Base-by-base conservation (phyloP, 2,113 vertebrate species). In the Andinoacara biseriatus region DNA sequence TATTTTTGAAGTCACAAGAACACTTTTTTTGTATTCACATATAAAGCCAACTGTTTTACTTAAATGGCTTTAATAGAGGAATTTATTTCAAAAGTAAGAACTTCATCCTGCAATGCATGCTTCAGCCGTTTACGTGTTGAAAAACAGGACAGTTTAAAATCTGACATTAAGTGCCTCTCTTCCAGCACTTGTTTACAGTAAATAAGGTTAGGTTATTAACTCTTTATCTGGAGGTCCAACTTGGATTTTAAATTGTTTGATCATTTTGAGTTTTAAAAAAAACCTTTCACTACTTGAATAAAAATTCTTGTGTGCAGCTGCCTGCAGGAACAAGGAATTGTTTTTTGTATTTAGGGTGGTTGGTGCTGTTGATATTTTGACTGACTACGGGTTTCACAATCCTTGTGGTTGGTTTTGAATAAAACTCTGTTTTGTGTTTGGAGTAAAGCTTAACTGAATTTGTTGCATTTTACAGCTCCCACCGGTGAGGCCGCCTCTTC, bases 401-500 rank as follows among this genome's bases (percentile, higher is more conserved):
- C 15, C 49, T n/a, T 33, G 13, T 77, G 58, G 4, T 52, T 82
- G 82, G 82, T 83, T 58, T 80, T 38, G 26, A 9, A 74, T 75
- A 8, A 5, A 46, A 43, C 43, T 5, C 22, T 69, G 22, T 49
- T 83, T 76, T 61, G 10, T 59, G 3, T 74, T 59, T 65, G 10
- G 1, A 58, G 4, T 46, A 11, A 11, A 67, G 5, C 59, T 33
- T 78, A 52, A 9, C 17, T 76, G 20, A 43, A 2, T 58, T 1
- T 79, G 20, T 80, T 81, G 13, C 85, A 52, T 88, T 17, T 91
- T 82, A 35, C 88, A 94, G 93, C 74, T 91, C 81, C 86, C 72
- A 80, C 74, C 81, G 90, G 93, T 89, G 92, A 92, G 93, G 92
- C 77, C 78, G 86, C 79, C 58, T 88, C 83, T 83, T 91, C 85